Evolutionary conservation across 1,140 invertebrate genomes (phyloP).

Genomic region (Liolophura sinensis): DNA sequence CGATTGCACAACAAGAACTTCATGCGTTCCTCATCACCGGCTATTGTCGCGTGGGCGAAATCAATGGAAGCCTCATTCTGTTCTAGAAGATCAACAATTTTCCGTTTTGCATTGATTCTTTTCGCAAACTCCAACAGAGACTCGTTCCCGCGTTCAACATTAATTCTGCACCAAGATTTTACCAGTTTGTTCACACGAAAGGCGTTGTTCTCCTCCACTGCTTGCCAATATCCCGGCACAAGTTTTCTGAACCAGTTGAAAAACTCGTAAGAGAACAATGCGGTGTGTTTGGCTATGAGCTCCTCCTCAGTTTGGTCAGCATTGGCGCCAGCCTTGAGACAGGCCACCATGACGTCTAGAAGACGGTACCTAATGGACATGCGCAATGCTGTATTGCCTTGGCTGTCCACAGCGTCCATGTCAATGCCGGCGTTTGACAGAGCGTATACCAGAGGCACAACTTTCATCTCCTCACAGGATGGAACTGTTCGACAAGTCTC

Average conservation of each 20-base stretch:
- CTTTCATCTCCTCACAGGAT: slow-evolving; percentile 22
- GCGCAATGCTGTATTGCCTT: slow-evolving; percentile 34
- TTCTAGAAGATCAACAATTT: slow-evolving; percentile 37
- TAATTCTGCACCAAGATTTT: slow-evolving; percentile 50
- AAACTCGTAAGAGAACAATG: slow-evolving; percentile 5
- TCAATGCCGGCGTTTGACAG: slow-evolving; percentile 48
- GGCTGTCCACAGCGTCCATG: slow-evolving; percentile 30
- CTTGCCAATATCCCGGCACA: slow-evolving; percentile 43
- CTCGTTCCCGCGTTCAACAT: slow-evolving; percentile 33
- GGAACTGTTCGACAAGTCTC: too few relatives aligned
- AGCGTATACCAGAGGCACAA: slow-evolving; percentile 49
- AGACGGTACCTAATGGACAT: slow-evolving; percentile 33
- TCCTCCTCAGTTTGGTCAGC: slow-evolving; percentile 4
- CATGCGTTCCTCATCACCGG: slow-evolving; percentile 44
- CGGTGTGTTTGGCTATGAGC: too few relatives aligned
- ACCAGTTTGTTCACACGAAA: slow-evolving; percentile 41
- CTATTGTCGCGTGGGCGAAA: slow-evolving; percentile 49
- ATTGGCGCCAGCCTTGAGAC: slow-evolving; percentile 41
- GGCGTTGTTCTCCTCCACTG: slow-evolving; percentile 37
- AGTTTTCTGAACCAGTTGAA: slow-evolving; percentile 30
- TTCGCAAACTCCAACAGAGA: slow-evolving; percentile 45
- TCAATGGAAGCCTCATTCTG: slow-evolving; percentile 48
- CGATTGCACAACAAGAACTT: slow-evolving; percentile 33
- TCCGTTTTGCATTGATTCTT: slow-evolving; percentile 27
- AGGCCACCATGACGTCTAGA: slow-evolving; percentile 36